A percentile compares a stretch with the other conserved stretches of the same genome.
These are phyloP conservation scores for Porphyrio hochstetteri DNA, from an alignment of 2,113 vertebrate genomes.

Conservation along the genomic window DNA sequence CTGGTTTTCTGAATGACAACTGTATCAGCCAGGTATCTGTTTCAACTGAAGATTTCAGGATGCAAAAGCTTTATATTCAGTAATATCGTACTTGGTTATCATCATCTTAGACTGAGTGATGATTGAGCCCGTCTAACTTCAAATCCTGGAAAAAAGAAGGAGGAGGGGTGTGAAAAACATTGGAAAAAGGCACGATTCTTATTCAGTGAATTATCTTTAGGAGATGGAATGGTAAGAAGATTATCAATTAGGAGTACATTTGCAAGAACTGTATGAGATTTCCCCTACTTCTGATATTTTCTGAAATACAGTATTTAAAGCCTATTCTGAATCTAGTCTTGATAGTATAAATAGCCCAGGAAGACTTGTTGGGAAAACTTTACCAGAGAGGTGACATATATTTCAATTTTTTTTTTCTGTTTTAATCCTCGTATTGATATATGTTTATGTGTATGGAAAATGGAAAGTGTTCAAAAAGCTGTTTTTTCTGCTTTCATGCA, in stretches of 20 bases:
- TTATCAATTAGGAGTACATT: background rate
- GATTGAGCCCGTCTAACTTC: background rate
- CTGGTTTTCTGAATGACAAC: background rate
- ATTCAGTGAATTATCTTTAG: background rate
- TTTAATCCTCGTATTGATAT: background rate
- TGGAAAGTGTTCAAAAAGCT: background rate
- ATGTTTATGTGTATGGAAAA: background rate
- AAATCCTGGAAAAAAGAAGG: accelerated
- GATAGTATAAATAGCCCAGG: background rate
- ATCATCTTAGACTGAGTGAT: background rate
- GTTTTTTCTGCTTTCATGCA: background rate
- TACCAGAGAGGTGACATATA: background rate
- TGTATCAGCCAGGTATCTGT: background rate
- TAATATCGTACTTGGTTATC: background rate
- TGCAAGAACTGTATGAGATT: background rate
- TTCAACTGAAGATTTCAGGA: background rate
- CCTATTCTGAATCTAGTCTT: background rate
- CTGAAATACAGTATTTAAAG: background rate
- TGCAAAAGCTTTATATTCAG: background rate
- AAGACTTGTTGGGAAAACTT: background rate
- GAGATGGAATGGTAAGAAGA: background rate
- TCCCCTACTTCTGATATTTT: background rate
- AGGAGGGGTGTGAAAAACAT: background rate
- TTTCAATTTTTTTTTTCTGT: background rate
- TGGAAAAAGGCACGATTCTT: background rate